Percentiles rank a stretch among this genome's conserved stretches.
These are phyloP conservation scores for Drosophila sproati DNA, from an alignment of 1,140 invertebrate genomes.

Conservation along the genomic window DNA sequence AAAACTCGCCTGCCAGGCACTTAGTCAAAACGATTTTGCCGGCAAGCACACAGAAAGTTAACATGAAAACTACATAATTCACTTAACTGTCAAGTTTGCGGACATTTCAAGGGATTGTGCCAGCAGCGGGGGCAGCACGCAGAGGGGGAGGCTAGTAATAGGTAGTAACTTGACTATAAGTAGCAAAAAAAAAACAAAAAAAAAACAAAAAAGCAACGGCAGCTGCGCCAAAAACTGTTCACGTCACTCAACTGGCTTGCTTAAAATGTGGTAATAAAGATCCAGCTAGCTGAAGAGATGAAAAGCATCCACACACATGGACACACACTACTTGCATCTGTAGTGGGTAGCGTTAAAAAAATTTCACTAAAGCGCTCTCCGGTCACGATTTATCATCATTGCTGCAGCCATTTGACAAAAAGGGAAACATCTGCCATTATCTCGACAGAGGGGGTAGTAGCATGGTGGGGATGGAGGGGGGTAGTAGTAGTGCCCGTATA, in stretches of 20 bases:
- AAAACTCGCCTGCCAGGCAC: constrained; percentile 43
- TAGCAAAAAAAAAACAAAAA: constrained; percentile 1
- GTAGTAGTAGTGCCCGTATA: constrained; percentile 1
- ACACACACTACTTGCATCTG: constrained; percentile 20
- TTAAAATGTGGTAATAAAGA: constrained; percentile 54
- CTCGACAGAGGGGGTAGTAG: background rate
- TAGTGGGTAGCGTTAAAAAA: constrained; percentile 33
- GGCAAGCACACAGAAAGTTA: constrained; percentile 44
- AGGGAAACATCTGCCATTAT: constrained; percentile 54
- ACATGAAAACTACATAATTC: constrained; percentile 78
- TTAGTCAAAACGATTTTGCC: constrained; percentile 54
- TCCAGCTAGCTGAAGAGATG: constrained; percentile 30
- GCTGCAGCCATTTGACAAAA: constrained; percentile 69
- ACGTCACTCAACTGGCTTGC: constrained; percentile 60
- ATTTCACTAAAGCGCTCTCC: constrained; percentile 65
- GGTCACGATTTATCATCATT: constrained; percentile 81
- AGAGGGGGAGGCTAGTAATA: constrained; percentile 39
- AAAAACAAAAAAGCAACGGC: background rate
- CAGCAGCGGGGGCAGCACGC: background rate
- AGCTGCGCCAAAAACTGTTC: constrained; percentile 56
- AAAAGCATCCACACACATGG: background rate
- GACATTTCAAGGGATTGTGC: background rate
- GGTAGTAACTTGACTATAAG: constrained; percentile 49
- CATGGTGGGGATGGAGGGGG: constrained; percentile 7
- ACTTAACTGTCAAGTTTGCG: constrained; percentile 71